A percentile compares a stretch with the other conserved stretches of the same genome.
phyloP scores from a whole-genome alignment of 1,140 invertebrate species.

The Psilanteris sp. region DNA sequence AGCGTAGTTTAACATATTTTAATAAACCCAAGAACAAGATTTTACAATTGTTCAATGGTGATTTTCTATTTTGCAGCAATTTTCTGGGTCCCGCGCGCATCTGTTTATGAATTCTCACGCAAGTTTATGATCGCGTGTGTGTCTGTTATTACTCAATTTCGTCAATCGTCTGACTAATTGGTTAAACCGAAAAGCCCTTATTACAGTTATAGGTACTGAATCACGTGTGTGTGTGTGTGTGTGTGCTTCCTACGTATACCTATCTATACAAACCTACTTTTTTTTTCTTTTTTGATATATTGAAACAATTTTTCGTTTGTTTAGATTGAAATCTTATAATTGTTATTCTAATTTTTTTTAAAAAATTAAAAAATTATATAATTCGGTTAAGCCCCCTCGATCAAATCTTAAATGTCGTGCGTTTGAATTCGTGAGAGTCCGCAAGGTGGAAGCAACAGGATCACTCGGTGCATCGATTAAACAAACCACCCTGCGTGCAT shows the following conservation, averaged over 20 bases:
- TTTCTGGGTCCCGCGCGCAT: slow-evolving; percentile 4
- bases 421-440: slow-evolving; percentile 40
- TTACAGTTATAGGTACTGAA: neutral
- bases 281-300: too few species aligned
- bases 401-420: slow-evolving; percentile 30
- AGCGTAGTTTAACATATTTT: too few species aligned
- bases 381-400: slow-evolving; percentile 9
- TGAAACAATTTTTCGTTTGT: too few species aligned
- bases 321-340: too few species aligned
- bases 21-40: too few species aligned
- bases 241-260: too few species aligned
- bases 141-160: slow-evolving; percentile 36
- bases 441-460: slow-evolving; percentile 59
- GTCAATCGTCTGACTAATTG: slow-evolving; percentile 33
- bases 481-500: slow-evolving; percentile 55
- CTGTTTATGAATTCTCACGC: slow-evolving; percentile 42
- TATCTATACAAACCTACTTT: too few species aligned
- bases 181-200: slow-evolving; percentile 13
- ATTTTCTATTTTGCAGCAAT: too few species aligned
- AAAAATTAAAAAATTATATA: too few species aligned
- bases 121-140: slow-evolving; percentile 10
- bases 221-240: too few species aligned
- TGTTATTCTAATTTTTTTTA: too few species aligned
- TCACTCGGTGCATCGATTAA: slow-evolving; percentile 54
- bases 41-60: too few species aligned